phyloP scores from a whole-genome alignment of 1,140 invertebrate genomes.

The Sipha flava region DNA sequence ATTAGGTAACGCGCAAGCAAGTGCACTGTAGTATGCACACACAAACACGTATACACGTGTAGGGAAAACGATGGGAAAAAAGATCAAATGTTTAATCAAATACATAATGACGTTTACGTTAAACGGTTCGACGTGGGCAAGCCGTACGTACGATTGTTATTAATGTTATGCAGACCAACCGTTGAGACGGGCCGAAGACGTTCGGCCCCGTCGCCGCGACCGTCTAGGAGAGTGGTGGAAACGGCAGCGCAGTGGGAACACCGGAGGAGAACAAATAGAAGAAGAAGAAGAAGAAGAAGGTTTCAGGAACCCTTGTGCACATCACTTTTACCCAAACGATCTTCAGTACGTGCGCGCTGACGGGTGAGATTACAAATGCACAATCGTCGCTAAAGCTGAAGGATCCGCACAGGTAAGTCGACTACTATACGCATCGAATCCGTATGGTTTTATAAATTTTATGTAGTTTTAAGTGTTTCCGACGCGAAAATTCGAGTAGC shows the following conservation, averaged over 20 bases:
- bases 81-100: too few species aligned
- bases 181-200: neutral
- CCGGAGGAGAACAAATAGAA: neutral
- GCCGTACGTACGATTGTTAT: too few species aligned
- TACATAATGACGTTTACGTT: too few species aligned
- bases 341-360: slow-evolving; percentile 28
- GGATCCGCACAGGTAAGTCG: neutral
- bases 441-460: too few species aligned
- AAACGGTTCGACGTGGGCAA: too few species aligned
- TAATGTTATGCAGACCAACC: neutral
- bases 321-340: slow-evolving; percentile 28
- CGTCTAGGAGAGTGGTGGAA: slow-evolving; percentile 3
- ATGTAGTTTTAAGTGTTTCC: too few species aligned
- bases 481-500: too few species aligned
- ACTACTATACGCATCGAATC: too few species aligned
- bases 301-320: slow-evolving; percentile 29
- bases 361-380: slow-evolving; percentile 28
- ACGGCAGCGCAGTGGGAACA: neutral
- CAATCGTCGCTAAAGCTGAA: neutral
- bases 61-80: too few species aligned
- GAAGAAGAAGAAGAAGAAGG: slow-evolving; percentile 18
- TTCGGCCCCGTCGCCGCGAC: neutral
- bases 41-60: too few species aligned
- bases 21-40: too few species aligned
- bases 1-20: too few species aligned